phyloP scores from a whole-genome alignment of 2,797 vertebrate species.

The Myotis pilosus region DNA sequence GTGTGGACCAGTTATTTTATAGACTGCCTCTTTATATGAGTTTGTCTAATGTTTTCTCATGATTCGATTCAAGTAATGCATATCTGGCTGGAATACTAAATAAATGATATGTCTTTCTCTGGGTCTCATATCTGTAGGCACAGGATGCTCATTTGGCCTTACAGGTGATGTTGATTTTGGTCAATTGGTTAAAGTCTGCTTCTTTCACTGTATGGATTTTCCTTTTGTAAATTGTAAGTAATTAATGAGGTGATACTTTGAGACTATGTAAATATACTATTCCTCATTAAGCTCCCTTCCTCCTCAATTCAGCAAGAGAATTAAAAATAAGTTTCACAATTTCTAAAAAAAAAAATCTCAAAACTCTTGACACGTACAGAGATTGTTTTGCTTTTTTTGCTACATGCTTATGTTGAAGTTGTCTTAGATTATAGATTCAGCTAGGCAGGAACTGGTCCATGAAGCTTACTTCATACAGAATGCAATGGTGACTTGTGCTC shows the following conservation, averaged over 20 bases:
- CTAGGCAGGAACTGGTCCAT: neutral
- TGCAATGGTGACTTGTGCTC: neutral
- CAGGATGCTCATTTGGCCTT: neutral
- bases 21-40: neutral
- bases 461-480: slow-evolving; percentile 36
- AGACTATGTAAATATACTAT: slow-evolving; percentile 8
- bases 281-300: slow-evolving; percentile 54
- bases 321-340: slow-evolving; percentile 30
- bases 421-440: slow-evolving; percentile 38
- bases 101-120: neutral
- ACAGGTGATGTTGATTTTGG: neutral
- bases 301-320: slow-evolving; percentile 33
- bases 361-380: slow-evolving; percentile 20
- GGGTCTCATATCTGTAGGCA: neutral
- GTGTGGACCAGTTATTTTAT: neutral
- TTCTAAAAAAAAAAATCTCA: neutral
- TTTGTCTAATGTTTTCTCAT: slow-evolving; percentile 40
- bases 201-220: slow-evolving; percentile 32
- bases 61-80: neutral
- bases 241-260: slow-evolving; percentile 30
- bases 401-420: neutral
- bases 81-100: neutral
- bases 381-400: neutral
- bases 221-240: slow-evolving; percentile 47
- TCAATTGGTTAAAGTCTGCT: slow-evolving; percentile 41